A percentile compares a stretch with the other conserved stretches of the same genome.
Conservation (phyloP, 2,113 vertebrate genomes). For the Centropus unirufus region DNA sequence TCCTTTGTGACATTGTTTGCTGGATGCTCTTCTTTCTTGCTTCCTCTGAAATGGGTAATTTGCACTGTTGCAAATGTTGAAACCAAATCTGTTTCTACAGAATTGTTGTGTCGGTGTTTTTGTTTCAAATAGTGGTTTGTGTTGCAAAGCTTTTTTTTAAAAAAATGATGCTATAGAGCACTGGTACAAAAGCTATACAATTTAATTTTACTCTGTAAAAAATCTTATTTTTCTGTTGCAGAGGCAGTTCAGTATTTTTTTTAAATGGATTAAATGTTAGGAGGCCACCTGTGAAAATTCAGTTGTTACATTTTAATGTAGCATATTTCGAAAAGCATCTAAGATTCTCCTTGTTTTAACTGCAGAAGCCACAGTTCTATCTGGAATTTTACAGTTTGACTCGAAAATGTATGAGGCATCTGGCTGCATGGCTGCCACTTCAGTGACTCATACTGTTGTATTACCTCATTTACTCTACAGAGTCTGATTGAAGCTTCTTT, state of each 20-base stretch:
- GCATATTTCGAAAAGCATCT: background rate
- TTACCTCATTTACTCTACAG: background rate
- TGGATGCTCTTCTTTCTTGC: constrained; percentile 76
- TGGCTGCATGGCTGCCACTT: background rate
- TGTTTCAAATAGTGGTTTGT: constrained; percentile 28
- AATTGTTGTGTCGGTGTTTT: constrained; percentile 50
- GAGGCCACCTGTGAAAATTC: background rate
- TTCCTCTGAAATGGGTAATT: constrained; percentile 72
- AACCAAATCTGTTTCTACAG: constrained; percentile 48
- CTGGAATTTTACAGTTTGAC: background rate
- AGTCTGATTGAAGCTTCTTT: background rate
- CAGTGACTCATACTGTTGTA: background rate
- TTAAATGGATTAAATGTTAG: background rate
- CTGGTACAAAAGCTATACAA: background rate
- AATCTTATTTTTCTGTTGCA: background rate
- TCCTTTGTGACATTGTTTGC: constrained; percentile 89
- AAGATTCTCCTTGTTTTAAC: background rate
- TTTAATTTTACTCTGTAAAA: background rate
- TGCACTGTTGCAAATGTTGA: constrained; percentile 77
- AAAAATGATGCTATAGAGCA: background rate
- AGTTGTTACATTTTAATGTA: background rate
- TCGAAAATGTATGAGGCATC: background rate
- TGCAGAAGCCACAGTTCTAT: background rate
- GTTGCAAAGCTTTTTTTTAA: background rate
- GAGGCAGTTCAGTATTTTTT: background rate